Evolutionary conservation across 2,888 invertebrate genomes (phyloP).

Genomic region (Tipula lateralis): DNA sequence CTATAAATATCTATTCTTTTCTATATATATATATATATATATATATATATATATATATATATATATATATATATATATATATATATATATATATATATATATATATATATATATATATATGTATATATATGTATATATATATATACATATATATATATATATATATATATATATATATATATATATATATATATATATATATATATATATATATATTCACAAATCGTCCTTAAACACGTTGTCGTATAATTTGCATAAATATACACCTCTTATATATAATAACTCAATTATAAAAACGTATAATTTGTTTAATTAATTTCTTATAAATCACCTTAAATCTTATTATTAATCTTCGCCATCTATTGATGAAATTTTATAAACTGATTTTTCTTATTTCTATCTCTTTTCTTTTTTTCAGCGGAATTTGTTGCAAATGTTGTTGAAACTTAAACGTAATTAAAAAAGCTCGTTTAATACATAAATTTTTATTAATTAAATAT

Average conservation of each 20-base stretch:
- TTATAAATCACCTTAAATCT: background rate
- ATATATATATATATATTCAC: background rate
- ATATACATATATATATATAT: no score
- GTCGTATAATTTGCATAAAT: background rate
- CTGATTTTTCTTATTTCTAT: background rate
- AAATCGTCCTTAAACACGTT: background rate
- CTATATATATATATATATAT: no score
- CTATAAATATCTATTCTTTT: background rate
- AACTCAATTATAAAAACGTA: background rate
- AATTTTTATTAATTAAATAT: background rate
- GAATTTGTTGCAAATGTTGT: slow-evolving; percentile 28
- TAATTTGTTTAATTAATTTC: background rate
- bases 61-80: no score
- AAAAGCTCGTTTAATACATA: background rate
- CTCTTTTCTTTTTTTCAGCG: slow-evolving; percentile 4
- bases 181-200: no score
- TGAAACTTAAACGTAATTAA: background rate
- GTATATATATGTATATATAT: no score
- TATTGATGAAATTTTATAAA: background rate
- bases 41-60: no score
- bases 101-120: no score
- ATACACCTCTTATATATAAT: background rate
- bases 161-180: no score
- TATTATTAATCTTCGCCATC: background rate
- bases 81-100: no score